Evolutionary conservation across 2,113 vertebrate species (phyloP).

Genomic region (Progne subis): DNA sequence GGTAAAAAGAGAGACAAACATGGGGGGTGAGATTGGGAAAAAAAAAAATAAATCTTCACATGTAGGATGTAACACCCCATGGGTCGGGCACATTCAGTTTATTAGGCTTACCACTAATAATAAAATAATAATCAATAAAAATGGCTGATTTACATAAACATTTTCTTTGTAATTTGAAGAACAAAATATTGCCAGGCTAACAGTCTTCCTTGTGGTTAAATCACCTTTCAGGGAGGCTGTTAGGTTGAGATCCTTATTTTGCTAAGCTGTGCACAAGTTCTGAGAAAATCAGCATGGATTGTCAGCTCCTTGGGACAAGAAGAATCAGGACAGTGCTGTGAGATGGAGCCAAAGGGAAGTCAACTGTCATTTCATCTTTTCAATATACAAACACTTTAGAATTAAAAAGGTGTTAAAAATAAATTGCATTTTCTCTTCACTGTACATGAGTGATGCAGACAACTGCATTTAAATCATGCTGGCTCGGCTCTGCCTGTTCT

Average conservation of each 20-base stretch:
- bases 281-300: background rate
- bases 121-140: background rate
- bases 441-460: background rate
- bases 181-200: background rate
- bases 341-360: background rate
- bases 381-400: background rate
- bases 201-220: background rate
- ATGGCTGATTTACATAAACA: background rate
- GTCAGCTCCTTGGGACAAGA: background rate
- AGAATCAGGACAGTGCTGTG: background rate
- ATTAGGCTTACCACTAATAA: background rate
- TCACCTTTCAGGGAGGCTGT: background rate
- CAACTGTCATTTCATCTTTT: background rate
- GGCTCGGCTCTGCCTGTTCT: background rate
- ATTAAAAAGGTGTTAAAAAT: slow-evolving; percentile 18
- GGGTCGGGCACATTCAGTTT: background rate
- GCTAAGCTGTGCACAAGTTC: background rate
- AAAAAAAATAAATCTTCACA: background rate
- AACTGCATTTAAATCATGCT: background rate
- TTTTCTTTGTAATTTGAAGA: background rate
- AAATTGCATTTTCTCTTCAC: background rate
- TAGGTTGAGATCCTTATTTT: background rate
- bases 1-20: slow-evolving; percentile 3
- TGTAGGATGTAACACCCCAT: background rate
- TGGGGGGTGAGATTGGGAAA: rapidly evolving